These are phyloP conservation scores for Arbacia lixula DNA, from an alignment of 53 echinoderm and acorn worm species.

Conservation along the genomic window DNA sequence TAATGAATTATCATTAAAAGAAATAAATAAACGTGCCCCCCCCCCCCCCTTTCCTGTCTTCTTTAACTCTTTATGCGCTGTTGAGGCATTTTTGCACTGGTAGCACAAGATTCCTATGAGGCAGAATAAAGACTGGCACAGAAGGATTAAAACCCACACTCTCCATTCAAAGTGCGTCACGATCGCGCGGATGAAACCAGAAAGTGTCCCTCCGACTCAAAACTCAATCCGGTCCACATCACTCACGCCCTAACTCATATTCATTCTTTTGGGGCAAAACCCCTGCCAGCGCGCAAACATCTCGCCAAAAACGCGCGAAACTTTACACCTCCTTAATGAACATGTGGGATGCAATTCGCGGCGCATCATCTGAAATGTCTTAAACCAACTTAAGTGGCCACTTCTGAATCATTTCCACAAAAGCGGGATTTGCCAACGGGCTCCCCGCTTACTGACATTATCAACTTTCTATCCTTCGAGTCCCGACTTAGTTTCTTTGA, in stretches of 20 bases:
- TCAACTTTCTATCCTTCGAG: neutral
- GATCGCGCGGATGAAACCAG: neutral
- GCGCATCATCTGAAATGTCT: neutral
- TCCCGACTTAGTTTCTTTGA: no score
- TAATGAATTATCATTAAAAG: no score
- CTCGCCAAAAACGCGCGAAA: slow-evolving; percentile 1
- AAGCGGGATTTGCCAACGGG: slow-evolving; percentile 9
- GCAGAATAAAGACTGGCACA: no score
- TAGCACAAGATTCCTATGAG: no score
- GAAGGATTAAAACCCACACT: no score
- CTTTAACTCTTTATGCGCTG: no score
- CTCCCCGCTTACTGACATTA: slow-evolving; percentile 24
- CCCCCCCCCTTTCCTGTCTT: no score
- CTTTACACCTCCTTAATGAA: slow-evolving; percentile 13
- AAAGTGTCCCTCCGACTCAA: no score
- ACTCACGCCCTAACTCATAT: neutral
- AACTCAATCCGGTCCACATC: neutral
- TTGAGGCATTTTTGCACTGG: no score
- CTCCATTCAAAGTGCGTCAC: no score
- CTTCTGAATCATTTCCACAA: slow-evolving; percentile 5
- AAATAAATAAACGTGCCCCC: no score
- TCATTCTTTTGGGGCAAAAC: neutral
- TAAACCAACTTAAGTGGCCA: neutral
- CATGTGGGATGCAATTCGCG: no score
- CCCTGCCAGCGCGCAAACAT: neutral